phyloP scores from a whole-genome alignment of 2,888 invertebrate species.

The Drosophila mimica region DNA sequence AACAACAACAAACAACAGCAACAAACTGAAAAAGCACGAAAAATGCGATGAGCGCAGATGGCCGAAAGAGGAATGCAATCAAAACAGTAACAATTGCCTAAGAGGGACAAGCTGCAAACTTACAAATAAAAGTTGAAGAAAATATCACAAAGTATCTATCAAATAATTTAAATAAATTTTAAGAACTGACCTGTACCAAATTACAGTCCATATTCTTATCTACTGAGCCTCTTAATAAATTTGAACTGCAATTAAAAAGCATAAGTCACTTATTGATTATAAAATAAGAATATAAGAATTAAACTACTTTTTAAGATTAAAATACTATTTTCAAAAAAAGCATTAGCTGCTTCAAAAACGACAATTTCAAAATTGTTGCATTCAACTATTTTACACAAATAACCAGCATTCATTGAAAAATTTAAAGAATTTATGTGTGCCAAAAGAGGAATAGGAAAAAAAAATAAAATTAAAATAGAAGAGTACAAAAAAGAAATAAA shows the following conservation, averaged over 20 bases:
- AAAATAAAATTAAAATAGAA: not conserved
- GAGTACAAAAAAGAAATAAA: conserved; percentile 1
- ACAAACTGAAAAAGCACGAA: conserved; percentile 11
- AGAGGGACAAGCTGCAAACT: not conserved
- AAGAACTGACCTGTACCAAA: not conserved
- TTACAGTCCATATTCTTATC: not conserved
- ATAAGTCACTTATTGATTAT: not conserved
- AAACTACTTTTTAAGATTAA: not conserved
- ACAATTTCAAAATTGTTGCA: not conserved
- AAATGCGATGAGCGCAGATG: conserved; percentile 8
- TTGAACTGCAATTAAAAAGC: not conserved
- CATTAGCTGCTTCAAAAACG: too few relatives aligned
- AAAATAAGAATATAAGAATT: not conserved
- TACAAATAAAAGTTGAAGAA: not conserved
- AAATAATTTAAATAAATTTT: not conserved
- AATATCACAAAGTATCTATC: fast-evolving
- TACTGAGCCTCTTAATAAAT: not conserved
- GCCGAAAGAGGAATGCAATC: conserved; percentile 18
- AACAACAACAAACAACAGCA: conserved; percentile 7
- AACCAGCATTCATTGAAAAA: conserved; percentile 7
- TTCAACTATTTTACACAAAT: not conserved
- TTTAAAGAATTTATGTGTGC: conserved; percentile 1
- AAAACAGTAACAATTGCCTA: conserved; percentile 32
- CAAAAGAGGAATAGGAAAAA: not conserved
- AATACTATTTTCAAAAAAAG: not conserved